phyloP scores from a whole-genome alignment of 2,888 invertebrate genomes.

The Meteorus cinctellus region DNA sequence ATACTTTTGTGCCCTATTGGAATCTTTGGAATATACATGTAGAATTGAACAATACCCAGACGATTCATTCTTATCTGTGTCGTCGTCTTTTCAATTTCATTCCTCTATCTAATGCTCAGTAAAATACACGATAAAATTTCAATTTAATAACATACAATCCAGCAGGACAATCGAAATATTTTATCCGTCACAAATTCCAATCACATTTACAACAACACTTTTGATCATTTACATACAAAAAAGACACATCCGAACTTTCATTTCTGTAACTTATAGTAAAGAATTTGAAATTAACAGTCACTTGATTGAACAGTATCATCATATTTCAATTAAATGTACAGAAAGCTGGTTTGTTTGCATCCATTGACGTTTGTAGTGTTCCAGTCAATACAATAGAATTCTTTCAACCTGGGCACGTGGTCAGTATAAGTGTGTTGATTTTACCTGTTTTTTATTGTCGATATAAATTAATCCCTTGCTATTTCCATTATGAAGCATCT shows the following conservation, averaged over 20 bases:
- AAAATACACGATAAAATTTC: neutral
- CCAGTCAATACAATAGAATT: slow-evolving; percentile 15
- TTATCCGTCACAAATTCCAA: too few relatives aligned
- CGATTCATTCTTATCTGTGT: neutral
- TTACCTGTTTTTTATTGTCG: slow-evolving; percentile 48
- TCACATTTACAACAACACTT: too few relatives aligned
- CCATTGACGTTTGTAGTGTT: slow-evolving; percentile 1
- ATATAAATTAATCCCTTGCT: slow-evolving; percentile 34
- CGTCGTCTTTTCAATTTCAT: neutral
- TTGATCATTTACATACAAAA: neutral
- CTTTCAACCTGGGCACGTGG: slow-evolving; percentile 25
- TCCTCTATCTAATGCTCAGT: slow-evolving; percentile 21
- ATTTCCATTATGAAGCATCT: slow-evolving; percentile 46
- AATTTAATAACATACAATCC: neutral
- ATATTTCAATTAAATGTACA: neutral
- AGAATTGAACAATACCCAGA: slow-evolving; percentile 15
- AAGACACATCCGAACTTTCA: neutral
- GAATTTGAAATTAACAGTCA: neutral
- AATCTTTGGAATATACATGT: slow-evolving; percentile 31
- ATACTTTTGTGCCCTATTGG: slow-evolving; percentile 9
- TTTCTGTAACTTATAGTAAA: neutral
- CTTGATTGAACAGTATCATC: neutral
- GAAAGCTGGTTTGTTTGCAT: neutral
- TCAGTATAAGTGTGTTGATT: slow-evolving; percentile 51
- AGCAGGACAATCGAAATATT: too few relatives aligned